These are phyloP conservation scores for Eledone cirrhosa DNA, from an alignment of 2,888 invertebrate genomes.

Conservation along the genomic window DNA sequence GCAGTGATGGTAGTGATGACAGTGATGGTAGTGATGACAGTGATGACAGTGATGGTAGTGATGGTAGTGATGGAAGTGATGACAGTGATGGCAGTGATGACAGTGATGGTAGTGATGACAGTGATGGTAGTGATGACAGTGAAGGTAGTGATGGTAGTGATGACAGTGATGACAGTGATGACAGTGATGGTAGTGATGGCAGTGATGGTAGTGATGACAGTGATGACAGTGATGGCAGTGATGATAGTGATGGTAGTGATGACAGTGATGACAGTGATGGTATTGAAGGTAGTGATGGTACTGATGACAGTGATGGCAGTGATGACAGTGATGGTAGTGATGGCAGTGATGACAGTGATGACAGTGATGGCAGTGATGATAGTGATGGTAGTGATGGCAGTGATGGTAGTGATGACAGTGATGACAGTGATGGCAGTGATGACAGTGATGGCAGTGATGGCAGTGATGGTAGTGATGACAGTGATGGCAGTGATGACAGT, in stretches of 20 bases:
- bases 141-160: too few species aligned
- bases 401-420: slow-evolving; percentile 16
- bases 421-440: slow-evolving; percentile 20
- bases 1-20: slow-evolving; percentile 15
- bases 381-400: slow-evolving; percentile 12
- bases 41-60: background rate
- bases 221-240: slow-evolving; percentile 16
- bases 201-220: slow-evolving; percentile 17
- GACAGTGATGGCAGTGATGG: slow-evolving; percentile 13
- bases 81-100: slow-evolving; percentile 10
- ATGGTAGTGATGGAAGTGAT: background rate
- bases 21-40: slow-evolving; percentile 7
- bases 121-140: too few species aligned
- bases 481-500: slow-evolving; percentile 9
- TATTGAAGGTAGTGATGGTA: too few species aligned
- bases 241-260: background rate
- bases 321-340: slow-evolving; percentile 2
- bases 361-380: slow-evolving; percentile 16
- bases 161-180: background rate
- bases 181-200: background rate
- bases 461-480: slow-evolving; percentile 13
- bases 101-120: slow-evolving; percentile 20
- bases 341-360: slow-evolving; percentile 19
- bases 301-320: slow-evolving; percentile 1
- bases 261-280: too few species aligned